Percentiles rank a stretch among this genome's conserved stretches.
These are phyloP conservation scores for Mechanitis messenoides DNA, from an alignment of 2,888 invertebrate species.

Conservation along the genomic window DNA sequence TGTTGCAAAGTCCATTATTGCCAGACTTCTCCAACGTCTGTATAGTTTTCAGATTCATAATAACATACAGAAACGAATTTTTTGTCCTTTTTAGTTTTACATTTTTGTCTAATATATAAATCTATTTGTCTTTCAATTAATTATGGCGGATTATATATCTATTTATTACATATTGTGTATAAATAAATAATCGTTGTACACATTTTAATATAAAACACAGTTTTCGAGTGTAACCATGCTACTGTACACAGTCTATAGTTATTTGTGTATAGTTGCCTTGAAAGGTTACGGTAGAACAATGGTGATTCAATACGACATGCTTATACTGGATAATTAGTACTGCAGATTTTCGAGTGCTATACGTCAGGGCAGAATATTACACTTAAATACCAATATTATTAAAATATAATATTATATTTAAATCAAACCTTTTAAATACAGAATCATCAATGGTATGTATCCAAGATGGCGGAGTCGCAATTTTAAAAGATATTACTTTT, in stretches of 20 bases:
- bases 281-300: conserved; percentile 11
- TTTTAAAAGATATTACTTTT: conserved; percentile 4
- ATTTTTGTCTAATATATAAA: too few species aligned
- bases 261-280: neutral
- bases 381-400: neutral
- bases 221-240: too few species aligned
- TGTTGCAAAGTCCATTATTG: too few species aligned
- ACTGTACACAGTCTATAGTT: neutral
- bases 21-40: too few species aligned
- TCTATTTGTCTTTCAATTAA: too few species aligned
- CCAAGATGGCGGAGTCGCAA: neutral
- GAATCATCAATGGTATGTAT: conserved; percentile 6
- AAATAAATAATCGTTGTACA: neutral
- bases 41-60: too few species aligned
- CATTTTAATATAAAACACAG: neutral
- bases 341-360: neutral
- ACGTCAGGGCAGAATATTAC: too few species aligned
- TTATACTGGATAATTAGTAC: conserved; percentile 9
- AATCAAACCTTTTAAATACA: conserved; percentile 7
- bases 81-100: too few species aligned
- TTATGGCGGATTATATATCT: too few species aligned
- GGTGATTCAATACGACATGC: conserved; percentile 12
- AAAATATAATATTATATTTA: neutral
- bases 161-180: too few species aligned
- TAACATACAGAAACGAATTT: too few species aligned